Conservation (phyloP, 2,113 vertebrate species). For the Antennarius striatus region DNA sequence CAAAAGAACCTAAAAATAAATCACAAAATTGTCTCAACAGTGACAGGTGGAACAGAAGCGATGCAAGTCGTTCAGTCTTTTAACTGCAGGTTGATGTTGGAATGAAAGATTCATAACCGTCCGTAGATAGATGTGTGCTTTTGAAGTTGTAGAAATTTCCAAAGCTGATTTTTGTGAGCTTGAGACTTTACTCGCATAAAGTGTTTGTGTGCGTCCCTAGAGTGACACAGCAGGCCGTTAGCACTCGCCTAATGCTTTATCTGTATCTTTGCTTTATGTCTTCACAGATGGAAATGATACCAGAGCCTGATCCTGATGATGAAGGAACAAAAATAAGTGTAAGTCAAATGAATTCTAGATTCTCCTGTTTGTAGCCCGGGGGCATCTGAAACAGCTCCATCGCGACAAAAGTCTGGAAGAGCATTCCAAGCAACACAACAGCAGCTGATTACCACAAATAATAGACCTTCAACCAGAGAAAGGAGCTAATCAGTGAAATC, state of each 20-base stretch:
- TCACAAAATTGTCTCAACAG: conserved; percentile 21
- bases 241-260: conserved; percentile 21
- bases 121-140: conserved; percentile 20
- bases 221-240: background rate
- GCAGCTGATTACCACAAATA: conserved; percentile 63
- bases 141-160: conserved; percentile 9
- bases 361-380: background rate
- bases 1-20: conserved; percentile 51
- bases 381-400: background rate
- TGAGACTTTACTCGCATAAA: conserved; percentile 10
- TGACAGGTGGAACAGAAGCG: conserved; percentile 17
- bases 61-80: conserved; percentile 20
- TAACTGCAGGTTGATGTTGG: conserved; percentile 37
- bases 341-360: conserved; percentile 46
- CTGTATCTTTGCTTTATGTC: conserved; percentile 31
- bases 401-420: background rate
- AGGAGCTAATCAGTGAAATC: conserved; percentile 64
- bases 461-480: conserved; percentile 49
- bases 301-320: conserved; percentile 77
- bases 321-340: conserved; percentile 85
- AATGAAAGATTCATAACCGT: conserved; percentile 54
- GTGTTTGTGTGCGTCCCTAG: background rate
- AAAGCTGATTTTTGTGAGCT: conserved; percentile 15
- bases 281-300: conserved; percentile 77
- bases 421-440: conserved; percentile 39